These are phyloP conservation scores for Dolomedes plantarius DNA, from an alignment of 2,888 invertebrate species.

Conservation along the genomic window DNA sequence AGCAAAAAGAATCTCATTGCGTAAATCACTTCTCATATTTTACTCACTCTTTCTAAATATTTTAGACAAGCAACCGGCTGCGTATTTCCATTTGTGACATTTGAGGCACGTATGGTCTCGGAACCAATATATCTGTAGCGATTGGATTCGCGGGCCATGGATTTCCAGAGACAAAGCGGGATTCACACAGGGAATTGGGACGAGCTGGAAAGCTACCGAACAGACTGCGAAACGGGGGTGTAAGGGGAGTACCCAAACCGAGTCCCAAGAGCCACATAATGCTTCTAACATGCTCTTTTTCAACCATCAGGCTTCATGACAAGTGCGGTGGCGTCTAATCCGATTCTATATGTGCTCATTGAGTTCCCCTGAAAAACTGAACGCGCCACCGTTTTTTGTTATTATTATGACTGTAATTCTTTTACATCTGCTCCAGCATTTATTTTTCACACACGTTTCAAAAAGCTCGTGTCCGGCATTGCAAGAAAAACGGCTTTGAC, in stretches of 20 bases:
- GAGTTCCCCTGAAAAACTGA: no score
- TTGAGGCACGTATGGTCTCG: constrained; percentile 48
- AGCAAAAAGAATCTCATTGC: constrained; percentile 40
- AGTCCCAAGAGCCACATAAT: constrained; percentile 63
- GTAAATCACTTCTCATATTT: constrained; percentile 60
- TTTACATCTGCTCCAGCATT: background rate
- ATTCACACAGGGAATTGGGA: constrained; percentile 28
- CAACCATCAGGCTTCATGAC: constrained; percentile 56
- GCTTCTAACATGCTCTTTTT: constrained; percentile 39
- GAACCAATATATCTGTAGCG: constrained; percentile 43
- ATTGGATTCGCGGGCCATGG: constrained; percentile 51
- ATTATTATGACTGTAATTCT: background rate
- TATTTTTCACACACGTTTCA: constrained; percentile 47
- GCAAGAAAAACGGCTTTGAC: constrained; percentile 13
- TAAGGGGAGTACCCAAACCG: constrained; percentile 32
- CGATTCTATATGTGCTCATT: constrained; percentile 24
- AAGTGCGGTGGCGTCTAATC: constrained; percentile 49
- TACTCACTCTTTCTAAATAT: constrained; percentile 49
- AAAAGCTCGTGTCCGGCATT: no score
- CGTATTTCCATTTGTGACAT: constrained; percentile 56
- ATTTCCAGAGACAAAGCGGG: constrained; percentile 60
- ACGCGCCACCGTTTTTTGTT: background rate
- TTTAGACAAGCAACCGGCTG: constrained; percentile 35
- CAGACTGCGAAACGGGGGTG: constrained; percentile 22
- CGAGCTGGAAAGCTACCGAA: background rate